Percentiles rank a stretch among this genome's conserved stretches.
phyloP scores from a whole-genome alignment of 1,140 invertebrate genomes.

The Drosophila sproati region DNA sequence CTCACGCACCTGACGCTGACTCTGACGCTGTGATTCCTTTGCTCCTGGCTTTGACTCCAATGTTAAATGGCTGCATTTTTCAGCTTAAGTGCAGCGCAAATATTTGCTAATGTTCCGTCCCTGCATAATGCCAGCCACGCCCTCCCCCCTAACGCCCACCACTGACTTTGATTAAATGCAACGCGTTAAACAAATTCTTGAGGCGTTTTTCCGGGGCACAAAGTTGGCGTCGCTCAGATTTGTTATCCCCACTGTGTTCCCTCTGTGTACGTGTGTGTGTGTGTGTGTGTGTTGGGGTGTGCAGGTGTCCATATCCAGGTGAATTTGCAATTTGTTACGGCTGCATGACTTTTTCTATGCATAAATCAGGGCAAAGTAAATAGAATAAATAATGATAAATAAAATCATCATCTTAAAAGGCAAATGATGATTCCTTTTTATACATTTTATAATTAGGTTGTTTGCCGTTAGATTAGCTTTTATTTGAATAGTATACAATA shows the following conservation, averaged over 20 bases:
- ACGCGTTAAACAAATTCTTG: conserved; percentile 63
- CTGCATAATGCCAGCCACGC: conserved; percentile 42
- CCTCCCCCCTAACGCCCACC: background rate
- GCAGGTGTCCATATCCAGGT: conserved; percentile 39
- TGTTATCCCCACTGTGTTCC: conserved; percentile 33
- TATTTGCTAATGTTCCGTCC: conserved; percentile 64
- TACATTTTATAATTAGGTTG: background rate
- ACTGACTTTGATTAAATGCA: conserved; percentile 66
- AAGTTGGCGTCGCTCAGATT: conserved; percentile 48
- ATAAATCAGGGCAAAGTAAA: conserved; percentile 42
- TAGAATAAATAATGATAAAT: background rate
- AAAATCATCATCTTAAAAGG: background rate
- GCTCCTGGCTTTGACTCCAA: conserved; percentile 9
- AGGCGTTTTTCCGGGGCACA: conserved; percentile 34
- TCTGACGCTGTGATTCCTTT: conserved; percentile 39
- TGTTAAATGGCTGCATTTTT: conserved; percentile 65
- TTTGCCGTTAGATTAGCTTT: no score
- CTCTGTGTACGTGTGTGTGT: background rate
- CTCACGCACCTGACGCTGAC: conserved; percentile 52
- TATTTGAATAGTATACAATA: no score
- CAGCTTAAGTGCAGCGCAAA: conserved; percentile 58
- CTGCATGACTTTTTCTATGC: conserved; percentile 41
- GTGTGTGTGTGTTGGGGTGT: conserved; percentile 4
- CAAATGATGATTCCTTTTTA: conserved; percentile 3
- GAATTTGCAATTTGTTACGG: conserved; percentile 27